phyloP scores from a whole-genome alignment of 2,888 invertebrate species.

The Parasteatoda lunata region DNA sequence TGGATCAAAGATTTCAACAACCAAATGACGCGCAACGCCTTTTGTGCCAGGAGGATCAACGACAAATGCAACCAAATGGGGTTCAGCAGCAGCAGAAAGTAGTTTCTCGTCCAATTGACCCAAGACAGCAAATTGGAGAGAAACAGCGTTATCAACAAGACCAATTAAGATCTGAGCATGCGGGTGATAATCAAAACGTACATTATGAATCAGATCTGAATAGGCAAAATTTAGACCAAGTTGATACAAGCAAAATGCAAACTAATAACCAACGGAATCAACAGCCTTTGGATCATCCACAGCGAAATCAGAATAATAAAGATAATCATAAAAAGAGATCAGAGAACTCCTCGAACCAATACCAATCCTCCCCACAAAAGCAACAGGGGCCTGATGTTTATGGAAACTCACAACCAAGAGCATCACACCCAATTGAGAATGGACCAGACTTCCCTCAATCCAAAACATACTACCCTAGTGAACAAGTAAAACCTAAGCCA shows the following conservation, averaged over 20 bases:
- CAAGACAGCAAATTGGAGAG: background rate
- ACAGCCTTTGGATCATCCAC: background rate
- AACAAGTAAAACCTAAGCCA: constrained; percentile 35
- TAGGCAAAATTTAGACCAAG: background rate
- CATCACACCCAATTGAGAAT: constrained; percentile 5
- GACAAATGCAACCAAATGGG: background rate
- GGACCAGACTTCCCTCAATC: constrained; percentile 17
- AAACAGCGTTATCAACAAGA: background rate
- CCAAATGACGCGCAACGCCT: background rate
- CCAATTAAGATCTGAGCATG: background rate
- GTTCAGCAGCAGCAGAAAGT: background rate
- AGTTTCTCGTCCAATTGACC: background rate
- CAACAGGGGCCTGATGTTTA: background rate
- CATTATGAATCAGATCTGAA: background rate
- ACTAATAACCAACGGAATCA: background rate
- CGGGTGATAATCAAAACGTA: constrained; percentile 1
- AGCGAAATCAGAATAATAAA: background rate
- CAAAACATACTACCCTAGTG: constrained; percentile 19
- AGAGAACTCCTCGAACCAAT: background rate
- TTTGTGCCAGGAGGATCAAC: background rate
- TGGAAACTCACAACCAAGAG: background rate
- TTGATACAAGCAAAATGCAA: background rate
- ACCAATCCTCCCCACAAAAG: background rate
- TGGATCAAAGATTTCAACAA: constrained; percentile 19
- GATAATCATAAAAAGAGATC: background rate